phyloP scores from a whole-genome alignment of 1,140 invertebrate species.

The Marisa cornuarietis region DNA sequence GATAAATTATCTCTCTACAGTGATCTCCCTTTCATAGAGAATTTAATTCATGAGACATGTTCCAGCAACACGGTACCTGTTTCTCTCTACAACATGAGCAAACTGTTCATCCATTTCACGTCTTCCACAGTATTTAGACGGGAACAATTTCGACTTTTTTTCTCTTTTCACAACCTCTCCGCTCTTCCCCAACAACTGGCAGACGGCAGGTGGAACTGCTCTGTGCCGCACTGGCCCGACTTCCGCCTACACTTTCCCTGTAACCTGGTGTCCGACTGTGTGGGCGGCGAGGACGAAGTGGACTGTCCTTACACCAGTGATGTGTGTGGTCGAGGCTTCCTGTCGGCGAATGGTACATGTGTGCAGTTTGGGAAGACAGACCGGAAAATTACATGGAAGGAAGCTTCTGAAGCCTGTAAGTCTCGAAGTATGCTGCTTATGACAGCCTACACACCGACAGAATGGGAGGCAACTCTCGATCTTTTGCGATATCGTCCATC shows the following conservation, averaged over 20 bases:
- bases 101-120: not conserved
- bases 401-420: no score
- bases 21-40: no score
- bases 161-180: not conserved
- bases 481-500: no score
- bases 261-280: conserved; percentile 11
- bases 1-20: no score
- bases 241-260: conserved; percentile 10
- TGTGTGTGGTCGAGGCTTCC: not conserved
- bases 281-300: not conserved
- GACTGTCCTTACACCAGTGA: conserved; percentile 2
- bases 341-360: not conserved
- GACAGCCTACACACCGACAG: no score
- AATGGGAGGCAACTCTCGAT: no score
- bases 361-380: no score
- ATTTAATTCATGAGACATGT: no score
- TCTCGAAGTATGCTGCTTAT: no score
- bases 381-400: no score
- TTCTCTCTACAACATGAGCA: not conserved
- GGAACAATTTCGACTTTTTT: conserved; percentile 2
- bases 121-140: not conserved
- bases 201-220: conserved; percentile 8
- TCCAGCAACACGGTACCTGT: no score
- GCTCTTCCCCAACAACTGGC: not conserved
- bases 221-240: not conserved